phyloP scores from a whole-genome alignment of 1,140 invertebrate species.

The Drosophila pruinosa region DNA sequence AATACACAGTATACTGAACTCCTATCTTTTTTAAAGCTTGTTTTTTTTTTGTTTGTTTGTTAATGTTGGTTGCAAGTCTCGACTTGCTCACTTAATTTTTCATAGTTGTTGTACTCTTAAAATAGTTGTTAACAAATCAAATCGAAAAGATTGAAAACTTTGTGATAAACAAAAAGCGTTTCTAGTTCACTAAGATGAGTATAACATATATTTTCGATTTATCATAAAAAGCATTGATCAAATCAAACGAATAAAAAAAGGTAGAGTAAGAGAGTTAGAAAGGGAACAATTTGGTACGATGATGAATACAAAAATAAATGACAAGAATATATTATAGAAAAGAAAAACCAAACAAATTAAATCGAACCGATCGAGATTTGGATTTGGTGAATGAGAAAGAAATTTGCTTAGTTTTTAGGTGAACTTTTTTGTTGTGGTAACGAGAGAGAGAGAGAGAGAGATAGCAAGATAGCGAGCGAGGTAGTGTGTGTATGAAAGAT shows the following conservation, averaged over 20 bases:
- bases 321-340: background rate
- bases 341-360: too few species aligned
- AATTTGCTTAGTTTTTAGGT: constrained; percentile 29
- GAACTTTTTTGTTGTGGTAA: constrained; percentile 51
- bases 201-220: constrained; percentile 47
- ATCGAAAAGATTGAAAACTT: constrained; percentile 20
- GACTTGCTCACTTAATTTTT: constrained; percentile 33
- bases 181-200: constrained; percentile 47
- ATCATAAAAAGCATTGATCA: constrained; percentile 72
- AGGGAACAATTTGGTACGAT: constrained; percentile 10
- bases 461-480: constrained; percentile 4
- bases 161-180: constrained; percentile 35
- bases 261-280: background rate
- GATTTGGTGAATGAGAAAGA: constrained; percentile 43
- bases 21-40: constrained; percentile 19
- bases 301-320: background rate
- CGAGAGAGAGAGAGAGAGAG: constrained; percentile 19
- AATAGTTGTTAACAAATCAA: constrained; percentile 38
- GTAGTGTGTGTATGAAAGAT: constrained; percentile 10
- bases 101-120: constrained; percentile 37
- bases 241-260: constrained; percentile 47
- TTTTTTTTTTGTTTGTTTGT: constrained; percentile 41
- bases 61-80: constrained; percentile 24
- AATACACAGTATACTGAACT: constrained; percentile 36
- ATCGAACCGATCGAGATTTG: constrained; percentile 14